Base-by-base conservation (phyloP, 1,140 invertebrate genomes). In the Aphelinus certus region DNA sequence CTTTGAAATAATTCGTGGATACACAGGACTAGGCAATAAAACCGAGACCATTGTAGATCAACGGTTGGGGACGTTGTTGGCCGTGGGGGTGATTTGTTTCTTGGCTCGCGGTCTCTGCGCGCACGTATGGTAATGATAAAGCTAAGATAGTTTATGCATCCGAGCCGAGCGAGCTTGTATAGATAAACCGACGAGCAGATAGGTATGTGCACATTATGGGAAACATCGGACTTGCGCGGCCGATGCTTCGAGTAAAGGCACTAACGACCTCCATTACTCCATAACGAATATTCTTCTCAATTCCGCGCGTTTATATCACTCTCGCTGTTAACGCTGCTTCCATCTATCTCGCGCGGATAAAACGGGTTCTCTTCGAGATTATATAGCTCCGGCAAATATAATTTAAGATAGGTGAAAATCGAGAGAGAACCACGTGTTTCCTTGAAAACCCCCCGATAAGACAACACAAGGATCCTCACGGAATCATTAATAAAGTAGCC, bases 181-280 rank as follows among this genome's bases (percentile, higher is more conserved):
- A 42, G 43, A 64, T 9, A 63, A 56, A 66, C 57, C 63, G 47
- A 48, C 53, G 6, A 71, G 43, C 53, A 7, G 45, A 62, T 45
- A 71, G 58, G 75, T 60, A 75, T 78, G 78, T 80, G 80, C 79
- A 81, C 81, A 80, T 83, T 83, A 83, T 78, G 77, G 51, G 71
- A 71, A 79, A 81, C 80, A 82, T 73, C 76, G 78, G 57, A 62
- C 69, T 64, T 78, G 26, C 77, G 71, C 62, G 58, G 76, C 71
- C 71, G 10, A 61, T 42, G 68, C 26, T 26, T 26, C 26, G 26
- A 26, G 26, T 26, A 26, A 26, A 26, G 68, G 42, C 72, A 61
- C 72, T 81, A 82, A 82, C 80, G 79, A 81, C 75, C 73, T 46
- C 74, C 68, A 79, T 78, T 77, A 65, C 77, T 80, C 78, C 26